Evolutionary conservation across 2,113 vertebrate genomes (phyloP).

Genomic region (Nycticryphes semicollaris): DNA sequence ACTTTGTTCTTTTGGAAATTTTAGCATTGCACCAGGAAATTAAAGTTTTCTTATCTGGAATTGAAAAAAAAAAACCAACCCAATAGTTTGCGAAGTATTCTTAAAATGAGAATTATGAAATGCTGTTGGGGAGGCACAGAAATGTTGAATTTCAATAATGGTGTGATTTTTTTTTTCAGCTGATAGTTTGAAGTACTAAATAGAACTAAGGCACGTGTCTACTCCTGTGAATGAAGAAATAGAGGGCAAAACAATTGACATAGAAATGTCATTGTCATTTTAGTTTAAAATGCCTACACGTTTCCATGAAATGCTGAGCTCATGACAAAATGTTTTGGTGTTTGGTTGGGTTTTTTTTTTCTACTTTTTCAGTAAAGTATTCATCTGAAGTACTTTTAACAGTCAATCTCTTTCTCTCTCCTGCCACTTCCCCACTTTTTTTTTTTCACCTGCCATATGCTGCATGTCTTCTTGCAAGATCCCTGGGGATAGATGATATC

Average conservation of each 20-base stretch:
- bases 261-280: background rate
- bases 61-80: background rate
- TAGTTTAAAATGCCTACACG: background rate
- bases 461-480: background rate
- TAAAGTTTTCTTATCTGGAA: background rate
- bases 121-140: background rate
- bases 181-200: background rate
- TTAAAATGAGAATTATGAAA: background rate
- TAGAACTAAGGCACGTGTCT: background rate
- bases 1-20: background rate
- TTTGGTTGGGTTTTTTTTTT: background rate
- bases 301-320: background rate
- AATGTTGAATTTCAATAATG: background rate
- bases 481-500: background rate
- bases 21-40: background rate
- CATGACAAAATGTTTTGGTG: background rate
- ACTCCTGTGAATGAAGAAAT: background rate
- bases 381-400: conserved; percentile 9
- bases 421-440: background rate
- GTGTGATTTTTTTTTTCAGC: background rate
- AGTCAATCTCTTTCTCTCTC: background rate
- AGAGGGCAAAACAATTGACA: background rate
- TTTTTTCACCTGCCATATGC: conserved; percentile 8
- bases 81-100: background rate
- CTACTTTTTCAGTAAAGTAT: background rate